Conservation (phyloP, 2,797 vertebrate genomes). For the Neopelma chrysocephalum region DNA sequence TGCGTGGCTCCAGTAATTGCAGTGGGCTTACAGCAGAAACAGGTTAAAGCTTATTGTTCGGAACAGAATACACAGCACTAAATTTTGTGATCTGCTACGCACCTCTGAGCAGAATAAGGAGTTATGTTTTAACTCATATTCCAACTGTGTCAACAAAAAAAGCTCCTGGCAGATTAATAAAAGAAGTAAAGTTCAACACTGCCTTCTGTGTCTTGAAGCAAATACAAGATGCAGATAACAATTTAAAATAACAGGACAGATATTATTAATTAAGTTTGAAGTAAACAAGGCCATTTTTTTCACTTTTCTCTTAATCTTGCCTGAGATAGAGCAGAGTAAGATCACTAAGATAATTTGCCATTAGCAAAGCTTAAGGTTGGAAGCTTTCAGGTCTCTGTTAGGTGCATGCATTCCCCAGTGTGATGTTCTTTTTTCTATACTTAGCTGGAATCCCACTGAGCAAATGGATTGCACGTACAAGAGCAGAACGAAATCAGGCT, state of each 20-base stretch:
- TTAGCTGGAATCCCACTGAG: conserved; percentile 61
- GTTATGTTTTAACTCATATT: background rate
- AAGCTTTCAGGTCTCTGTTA: conserved; percentile 53
- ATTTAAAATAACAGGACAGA: background rate
- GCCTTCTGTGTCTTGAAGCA: background rate
- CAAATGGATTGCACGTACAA: conserved; percentile 40
- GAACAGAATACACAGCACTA: background rate
- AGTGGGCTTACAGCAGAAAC: background rate
- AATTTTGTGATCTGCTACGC: background rate
- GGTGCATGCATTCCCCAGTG: conserved; percentile 29
- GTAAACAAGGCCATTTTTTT: background rate
- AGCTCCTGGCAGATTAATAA: background rate
- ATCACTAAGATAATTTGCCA: background rate
- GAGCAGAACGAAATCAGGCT: conserved; percentile 42
- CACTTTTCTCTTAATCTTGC: background rate
- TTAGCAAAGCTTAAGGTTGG: conserved; percentile 11
- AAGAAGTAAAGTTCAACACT: background rate
- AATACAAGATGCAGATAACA: background rate
- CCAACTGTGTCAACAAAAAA: background rate
- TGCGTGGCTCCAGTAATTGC: background rate
- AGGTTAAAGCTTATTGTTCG: background rate
- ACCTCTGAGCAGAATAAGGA: background rate
- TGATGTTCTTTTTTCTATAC: conserved; percentile 67
- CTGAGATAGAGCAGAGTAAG: background rate
- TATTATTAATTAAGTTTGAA: background rate